Conservation (phyloP, 2,113 vertebrate genomes). For the Microtus montanus region DNA sequence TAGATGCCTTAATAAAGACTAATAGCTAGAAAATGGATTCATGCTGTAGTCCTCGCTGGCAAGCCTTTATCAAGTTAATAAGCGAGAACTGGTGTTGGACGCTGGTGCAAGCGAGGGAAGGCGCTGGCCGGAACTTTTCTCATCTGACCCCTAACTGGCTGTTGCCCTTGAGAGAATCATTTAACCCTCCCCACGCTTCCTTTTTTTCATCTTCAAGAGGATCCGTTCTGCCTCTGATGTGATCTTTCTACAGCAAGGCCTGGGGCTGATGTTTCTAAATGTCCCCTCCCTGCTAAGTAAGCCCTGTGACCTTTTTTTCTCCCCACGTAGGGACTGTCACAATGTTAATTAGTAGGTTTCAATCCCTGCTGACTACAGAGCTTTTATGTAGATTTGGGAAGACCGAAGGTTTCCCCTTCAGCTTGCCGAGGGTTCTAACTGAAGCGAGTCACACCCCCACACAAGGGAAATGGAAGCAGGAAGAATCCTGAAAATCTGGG, state of each 20-base stretch:
- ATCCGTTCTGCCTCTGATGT: not conserved
- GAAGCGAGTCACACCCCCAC: conserved; percentile 32
- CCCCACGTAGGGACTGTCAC: not conserved
- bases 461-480: conserved; percentile 30
- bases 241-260: not conserved
- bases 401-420: conserved; percentile 48
- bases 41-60: not conserved
- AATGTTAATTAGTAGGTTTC: conserved; percentile 49
- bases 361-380: not conserved
- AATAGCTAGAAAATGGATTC: conserved; percentile 5
- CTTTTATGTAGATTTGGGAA: conserved; percentile 17
- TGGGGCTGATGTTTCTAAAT: not conserved
- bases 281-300: not conserved
- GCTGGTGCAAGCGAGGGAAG: not conserved
- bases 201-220: not conserved
- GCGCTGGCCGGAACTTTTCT: not conserved
- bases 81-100: not conserved
- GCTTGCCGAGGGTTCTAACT: not conserved
- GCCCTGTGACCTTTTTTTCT: not conserved
- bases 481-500: conserved; percentile 51
- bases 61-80: conserved; percentile 7
- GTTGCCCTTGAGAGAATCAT: not conserved
- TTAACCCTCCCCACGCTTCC: not conserved
- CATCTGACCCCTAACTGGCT: not conserved
- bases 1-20: conserved; percentile 40